Conservation (phyloP, 1,140 invertebrate species). For the Trinorchestia longiramus region DNA sequence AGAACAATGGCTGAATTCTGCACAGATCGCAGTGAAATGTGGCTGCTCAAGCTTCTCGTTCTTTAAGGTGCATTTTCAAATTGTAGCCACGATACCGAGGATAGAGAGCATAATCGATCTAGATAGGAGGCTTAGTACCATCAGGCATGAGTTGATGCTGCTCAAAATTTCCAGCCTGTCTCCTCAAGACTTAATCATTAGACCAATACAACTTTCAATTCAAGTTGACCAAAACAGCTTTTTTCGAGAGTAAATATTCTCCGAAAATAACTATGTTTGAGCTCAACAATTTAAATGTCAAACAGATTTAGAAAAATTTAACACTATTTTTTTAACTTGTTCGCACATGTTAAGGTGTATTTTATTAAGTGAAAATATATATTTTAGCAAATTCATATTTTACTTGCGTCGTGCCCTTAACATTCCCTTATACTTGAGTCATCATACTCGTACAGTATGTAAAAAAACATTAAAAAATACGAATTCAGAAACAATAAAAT, state of each 20-base stretch:
- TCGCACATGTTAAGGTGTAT: not conserved
- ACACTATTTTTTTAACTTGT: not conserved
- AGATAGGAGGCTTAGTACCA: not conserved
- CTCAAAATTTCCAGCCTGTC: not conserved
- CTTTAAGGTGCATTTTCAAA: not conserved
- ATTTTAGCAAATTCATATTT: not conserved
- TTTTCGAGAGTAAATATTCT: not conserved
- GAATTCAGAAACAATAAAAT: not conserved
- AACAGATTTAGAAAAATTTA: not conserved
- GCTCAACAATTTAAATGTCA: not conserved
- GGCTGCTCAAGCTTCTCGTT: not conserved
- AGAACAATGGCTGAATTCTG: not conserved
- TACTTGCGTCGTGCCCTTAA: no score
- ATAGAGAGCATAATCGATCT: not conserved
- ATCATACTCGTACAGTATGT: not conserved
- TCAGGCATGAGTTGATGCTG: not conserved
- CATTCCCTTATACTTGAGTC: no score
- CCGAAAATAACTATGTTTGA: not conserved
- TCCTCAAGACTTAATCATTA: not conserved
- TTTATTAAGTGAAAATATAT: not conserved
- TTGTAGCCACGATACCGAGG: not conserved
- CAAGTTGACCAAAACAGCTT: not conserved
- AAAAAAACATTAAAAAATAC: not conserved
- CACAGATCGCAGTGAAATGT: not conserved
- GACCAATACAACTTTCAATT: not conserved